Evolutionary conservation across 2,113 vertebrate species (phyloP).

Genomic region (Chaetops frenatus): DNA sequence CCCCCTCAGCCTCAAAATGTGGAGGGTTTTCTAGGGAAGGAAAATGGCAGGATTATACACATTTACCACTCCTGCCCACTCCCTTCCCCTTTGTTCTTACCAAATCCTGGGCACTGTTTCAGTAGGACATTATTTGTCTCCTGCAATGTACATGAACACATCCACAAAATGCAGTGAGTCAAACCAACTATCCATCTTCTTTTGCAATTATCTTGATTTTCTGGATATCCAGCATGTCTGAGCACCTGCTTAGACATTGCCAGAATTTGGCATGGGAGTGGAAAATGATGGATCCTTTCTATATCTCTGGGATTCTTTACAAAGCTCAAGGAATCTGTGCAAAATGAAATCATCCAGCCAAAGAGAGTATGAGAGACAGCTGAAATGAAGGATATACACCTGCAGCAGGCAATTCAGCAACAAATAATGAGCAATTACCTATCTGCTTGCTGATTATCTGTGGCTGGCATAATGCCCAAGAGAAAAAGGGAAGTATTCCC

Average conservation of each 20-base stretch:
- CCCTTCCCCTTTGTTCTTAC: background rate
- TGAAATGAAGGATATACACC: background rate
- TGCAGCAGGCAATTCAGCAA: background rate
- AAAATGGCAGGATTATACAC: background rate
- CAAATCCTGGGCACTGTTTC: background rate
- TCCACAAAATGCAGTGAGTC: background rate
- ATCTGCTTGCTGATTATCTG: background rate
- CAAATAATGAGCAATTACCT: background rate
- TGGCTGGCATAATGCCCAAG: background rate
- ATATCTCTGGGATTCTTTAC: background rate
- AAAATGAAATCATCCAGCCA: constrained; percentile 35
- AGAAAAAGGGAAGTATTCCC: background rate
- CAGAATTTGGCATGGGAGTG: constrained; percentile 3
- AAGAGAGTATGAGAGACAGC: background rate
- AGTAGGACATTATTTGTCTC: background rate
- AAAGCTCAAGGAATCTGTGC: background rate
- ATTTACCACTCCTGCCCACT: background rate
- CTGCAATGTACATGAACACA: background rate
- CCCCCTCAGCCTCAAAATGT: background rate
- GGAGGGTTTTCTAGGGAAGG: background rate
- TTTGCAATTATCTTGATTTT: background rate
- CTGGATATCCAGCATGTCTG: background rate
- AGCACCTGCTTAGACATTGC: background rate
- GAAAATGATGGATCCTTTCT: constrained; percentile 29
- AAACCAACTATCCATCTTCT: background rate